These are phyloP conservation scores for Lophochroa leadbeateri DNA, from an alignment of 2,113 vertebrate species.

Conservation along the genomic window DNA sequence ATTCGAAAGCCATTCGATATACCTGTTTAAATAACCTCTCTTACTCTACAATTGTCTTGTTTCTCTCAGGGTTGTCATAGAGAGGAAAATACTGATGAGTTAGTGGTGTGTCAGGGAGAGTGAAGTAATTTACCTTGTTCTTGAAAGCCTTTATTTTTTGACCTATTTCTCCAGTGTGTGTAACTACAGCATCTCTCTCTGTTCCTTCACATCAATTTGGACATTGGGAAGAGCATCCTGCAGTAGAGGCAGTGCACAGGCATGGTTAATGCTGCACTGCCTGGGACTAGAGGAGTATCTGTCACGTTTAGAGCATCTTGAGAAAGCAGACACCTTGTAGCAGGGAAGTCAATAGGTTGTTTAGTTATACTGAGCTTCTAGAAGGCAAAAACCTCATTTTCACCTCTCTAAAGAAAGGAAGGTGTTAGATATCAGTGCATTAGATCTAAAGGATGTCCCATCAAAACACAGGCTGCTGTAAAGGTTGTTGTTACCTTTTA, in stretches of 20 bases:
- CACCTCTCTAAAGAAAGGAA: background rate
- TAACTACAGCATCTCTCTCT: background rate
- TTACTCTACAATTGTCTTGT: background rate
- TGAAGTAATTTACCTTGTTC: background rate
- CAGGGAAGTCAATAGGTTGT: conserved; percentile 32
- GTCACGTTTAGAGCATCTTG: background rate
- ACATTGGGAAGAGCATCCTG: background rate
- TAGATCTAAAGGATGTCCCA: background rate
- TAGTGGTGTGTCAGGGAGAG: background rate
- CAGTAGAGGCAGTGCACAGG: background rate
- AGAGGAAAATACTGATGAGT: conserved; percentile 21
- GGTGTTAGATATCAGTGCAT: background rate
- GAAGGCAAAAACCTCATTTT: conserved; percentile 28
- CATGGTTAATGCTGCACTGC: background rate
- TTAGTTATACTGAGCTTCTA: conserved; percentile 22
- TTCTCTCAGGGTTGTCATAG: conserved; percentile 30
- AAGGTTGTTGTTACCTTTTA: background rate
- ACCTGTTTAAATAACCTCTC: conserved; percentile 39
- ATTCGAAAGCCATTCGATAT: background rate
- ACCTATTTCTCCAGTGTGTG: background rate
- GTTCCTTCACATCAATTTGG: background rate
- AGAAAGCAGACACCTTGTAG: background rate
- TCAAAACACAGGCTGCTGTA: background rate
- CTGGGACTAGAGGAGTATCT: background rate
- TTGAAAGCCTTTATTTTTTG: conserved; percentile 13